phyloP scores from a whole-genome alignment of 1,140 invertebrate species.

The Listronotus oregonensis region DNA sequence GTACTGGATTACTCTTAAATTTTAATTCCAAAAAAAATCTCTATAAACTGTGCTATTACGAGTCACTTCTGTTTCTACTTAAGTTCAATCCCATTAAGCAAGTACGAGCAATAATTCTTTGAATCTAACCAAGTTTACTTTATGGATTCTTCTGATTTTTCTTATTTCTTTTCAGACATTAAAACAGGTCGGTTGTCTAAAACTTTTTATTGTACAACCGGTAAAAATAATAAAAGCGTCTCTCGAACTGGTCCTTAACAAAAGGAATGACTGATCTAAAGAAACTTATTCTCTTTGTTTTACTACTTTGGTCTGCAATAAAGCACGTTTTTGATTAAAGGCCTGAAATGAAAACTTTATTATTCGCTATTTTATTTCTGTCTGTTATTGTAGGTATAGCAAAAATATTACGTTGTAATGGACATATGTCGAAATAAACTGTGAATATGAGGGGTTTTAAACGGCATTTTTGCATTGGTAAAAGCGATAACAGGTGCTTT shows the following conservation, averaged over 20 bases:
- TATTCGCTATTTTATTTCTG: conserved; percentile 2
- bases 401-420: no score
- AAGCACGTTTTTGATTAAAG: conserved; percentile 17
- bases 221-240: conserved; percentile 26
- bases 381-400: not conserved
- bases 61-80: no score
- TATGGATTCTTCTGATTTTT: not conserved
- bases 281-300: conserved; percentile 27
- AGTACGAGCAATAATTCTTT: no score
- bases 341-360: conserved; percentile 15
- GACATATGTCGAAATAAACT: no score
- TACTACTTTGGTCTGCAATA: conserved; percentile 22
- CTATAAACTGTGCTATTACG: no score
- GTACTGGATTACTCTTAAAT: no score
- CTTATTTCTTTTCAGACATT: conserved; percentile 1
- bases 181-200: conserved; percentile 16
- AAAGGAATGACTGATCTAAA: conserved; percentile 20
- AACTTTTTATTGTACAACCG: conserved; percentile 7
- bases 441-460: no score
- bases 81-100: no score
- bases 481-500: no score
- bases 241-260: conserved; percentile 14
- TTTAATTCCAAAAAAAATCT: no score
- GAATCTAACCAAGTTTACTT: no score
- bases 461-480: no score